These are phyloP conservation scores for Paracyclopina nana DNA, from an alignment of 1,140 invertebrate species.

Conservation along the genomic window DNA sequence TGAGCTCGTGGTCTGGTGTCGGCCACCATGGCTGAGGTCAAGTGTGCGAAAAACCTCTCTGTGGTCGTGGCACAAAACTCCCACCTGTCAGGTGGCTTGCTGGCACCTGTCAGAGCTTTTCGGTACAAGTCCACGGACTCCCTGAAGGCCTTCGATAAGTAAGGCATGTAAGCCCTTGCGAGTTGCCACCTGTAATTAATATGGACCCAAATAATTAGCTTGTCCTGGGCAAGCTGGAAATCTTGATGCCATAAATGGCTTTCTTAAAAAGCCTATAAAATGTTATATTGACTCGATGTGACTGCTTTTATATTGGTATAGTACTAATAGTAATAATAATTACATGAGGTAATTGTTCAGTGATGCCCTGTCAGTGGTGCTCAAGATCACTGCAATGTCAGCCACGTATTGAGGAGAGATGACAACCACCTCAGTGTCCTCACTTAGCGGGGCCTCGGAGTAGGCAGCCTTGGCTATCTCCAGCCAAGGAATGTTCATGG, in stretches of 20 bases:
- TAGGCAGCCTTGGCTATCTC: slow-evolving; percentile 35
- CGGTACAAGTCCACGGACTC: slow-evolving; percentile 32
- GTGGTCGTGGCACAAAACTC: slow-evolving; percentile 33
- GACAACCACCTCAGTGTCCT: slow-evolving; percentile 32
- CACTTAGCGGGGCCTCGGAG: slow-evolving; percentile 29
- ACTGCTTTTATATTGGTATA: no score
- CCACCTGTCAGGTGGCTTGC: slow-evolving; percentile 31
- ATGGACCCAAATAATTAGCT: no score
- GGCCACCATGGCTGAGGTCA: slow-evolving; percentile 30
- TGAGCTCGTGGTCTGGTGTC: slow-evolving; percentile 18
- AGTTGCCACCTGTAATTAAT: no score
- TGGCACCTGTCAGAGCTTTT: slow-evolving; percentile 29
- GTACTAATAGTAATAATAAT: no score
- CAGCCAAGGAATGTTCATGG: slow-evolving; percentile 18
- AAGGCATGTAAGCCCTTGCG: slow-evolving; percentile 32
- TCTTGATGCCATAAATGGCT: no score
- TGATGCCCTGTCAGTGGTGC: slow-evolving; percentile 31
- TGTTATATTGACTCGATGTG: no score
- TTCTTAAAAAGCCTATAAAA: no score
- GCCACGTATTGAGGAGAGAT: slow-evolving; percentile 32
- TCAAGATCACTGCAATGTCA: slow-evolving; percentile 32
- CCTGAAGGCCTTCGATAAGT: slow-evolving; percentile 33
- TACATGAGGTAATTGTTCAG: slow-evolving; percentile 39
- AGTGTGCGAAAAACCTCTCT: slow-evolving; percentile 32
- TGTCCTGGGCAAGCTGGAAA: no score